These are phyloP conservation scores for Cercopithecus neglectus DNA, from an alignment of 2,797 vertebrate genomes.

Conservation along the genomic window DNA sequence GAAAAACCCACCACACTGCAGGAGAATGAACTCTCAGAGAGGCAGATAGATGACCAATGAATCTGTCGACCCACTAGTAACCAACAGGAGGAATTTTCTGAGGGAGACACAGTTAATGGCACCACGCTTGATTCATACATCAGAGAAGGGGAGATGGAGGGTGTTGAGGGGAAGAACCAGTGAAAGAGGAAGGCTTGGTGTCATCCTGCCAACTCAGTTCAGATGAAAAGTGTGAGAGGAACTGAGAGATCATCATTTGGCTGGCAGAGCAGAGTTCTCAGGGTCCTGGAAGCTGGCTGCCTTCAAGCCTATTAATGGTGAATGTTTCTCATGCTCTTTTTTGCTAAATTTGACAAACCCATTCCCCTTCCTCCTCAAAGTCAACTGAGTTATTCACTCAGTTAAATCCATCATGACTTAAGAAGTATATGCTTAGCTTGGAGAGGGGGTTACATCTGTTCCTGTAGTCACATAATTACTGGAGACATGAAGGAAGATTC, in stretches of 20 bases:
- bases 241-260: accelerated
- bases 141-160: not conserved
- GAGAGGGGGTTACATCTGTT: not conserved
- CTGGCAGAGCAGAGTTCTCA: not conserved
- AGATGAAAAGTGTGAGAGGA: not conserved
- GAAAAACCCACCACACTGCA: not conserved
- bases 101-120: not conserved
- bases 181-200: not conserved
- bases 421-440: not conserved
- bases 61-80: not conserved
- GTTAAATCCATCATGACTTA: not conserved
- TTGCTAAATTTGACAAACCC: not conserved
- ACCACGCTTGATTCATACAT: accelerated
- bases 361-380: not conserved
- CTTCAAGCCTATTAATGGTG: no score
- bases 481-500: not conserved
- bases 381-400: not conserved
- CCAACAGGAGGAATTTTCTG: not conserved
- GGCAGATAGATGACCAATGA: not conserved
- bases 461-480: not conserved
- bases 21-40: not conserved
- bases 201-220: accelerated
- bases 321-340: not conserved
- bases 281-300: accelerated
- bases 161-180: not conserved